Percentiles rank a stretch among this genome's conserved stretches.
These are phyloP conservation scores for Litocranius walleri DNA, from an alignment of 2,113 vertebrate species.

Conservation along the genomic window DNA sequence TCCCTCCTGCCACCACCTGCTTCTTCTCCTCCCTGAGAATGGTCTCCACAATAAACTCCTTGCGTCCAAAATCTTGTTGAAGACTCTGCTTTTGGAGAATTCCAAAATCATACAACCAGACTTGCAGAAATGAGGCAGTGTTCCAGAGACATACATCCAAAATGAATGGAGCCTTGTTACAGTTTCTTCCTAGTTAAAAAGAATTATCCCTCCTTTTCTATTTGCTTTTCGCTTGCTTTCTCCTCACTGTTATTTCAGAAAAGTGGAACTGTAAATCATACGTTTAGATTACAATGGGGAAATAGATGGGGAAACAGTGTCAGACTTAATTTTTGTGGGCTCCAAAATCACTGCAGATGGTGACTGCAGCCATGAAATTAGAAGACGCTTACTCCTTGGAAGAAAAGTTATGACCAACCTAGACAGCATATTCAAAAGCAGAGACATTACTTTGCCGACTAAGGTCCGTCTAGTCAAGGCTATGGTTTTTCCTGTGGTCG, in stretches of 20 bases:
- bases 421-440: too few relatives aligned
- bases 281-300: not conserved
- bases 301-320: too few relatives aligned
- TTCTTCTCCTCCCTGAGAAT: not conserved
- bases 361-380: too few relatives aligned
- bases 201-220: not conserved
- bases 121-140: not conserved
- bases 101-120: not conserved
- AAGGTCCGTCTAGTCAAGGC: too few relatives aligned
- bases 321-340: too few relatives aligned
- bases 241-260: not conserved
- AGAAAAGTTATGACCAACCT: too few relatives aligned
- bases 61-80: not conserved
- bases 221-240: not conserved
- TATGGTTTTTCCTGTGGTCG: too few relatives aligned
- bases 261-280: not conserved
- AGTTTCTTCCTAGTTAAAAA: not conserved
- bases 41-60: not conserved
- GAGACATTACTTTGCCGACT: too few relatives aligned
- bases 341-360: too few relatives aligned
- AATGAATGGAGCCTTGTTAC: not conserved
- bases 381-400: too few relatives aligned
- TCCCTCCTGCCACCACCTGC: not conserved
- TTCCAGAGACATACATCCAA: not conserved
- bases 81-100: not conserved